A percentile compares a stretch with the other conserved stretches of the same genome.
phyloP scores from a whole-genome alignment of 92 coral and sea anemone genomes.

The Actinostola sp. region DNA sequence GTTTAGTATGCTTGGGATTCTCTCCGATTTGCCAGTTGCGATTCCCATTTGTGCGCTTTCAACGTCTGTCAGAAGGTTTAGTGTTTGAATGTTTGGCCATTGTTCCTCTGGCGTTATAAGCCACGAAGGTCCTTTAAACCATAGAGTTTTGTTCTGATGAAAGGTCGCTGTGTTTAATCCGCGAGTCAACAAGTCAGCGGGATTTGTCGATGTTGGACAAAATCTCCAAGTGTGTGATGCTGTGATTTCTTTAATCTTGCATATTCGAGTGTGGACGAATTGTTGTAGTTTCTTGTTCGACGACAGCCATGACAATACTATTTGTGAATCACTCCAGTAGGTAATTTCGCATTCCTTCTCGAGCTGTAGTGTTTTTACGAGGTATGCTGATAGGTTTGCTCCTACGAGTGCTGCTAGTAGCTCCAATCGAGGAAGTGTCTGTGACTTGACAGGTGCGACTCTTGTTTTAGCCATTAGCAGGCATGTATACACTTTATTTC shows the following conservation, averaged over 20 bases:
- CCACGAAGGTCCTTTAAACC: slow-evolving; percentile 53
- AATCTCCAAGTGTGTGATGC: slow-evolving; percentile 29
- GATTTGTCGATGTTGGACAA: slow-evolving; percentile 39
- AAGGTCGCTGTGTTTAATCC: slow-evolving; percentile 28
- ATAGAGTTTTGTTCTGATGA: slow-evolving; percentile 26
- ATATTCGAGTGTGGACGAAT: slow-evolving; percentile 41
- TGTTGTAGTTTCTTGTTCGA: slow-evolving; percentile 48
- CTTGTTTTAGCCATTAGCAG: slow-evolving; percentile 41
- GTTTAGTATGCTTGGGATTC: slow-evolving; percentile 44
- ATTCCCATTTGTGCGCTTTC: slow-evolving; percentile 24
- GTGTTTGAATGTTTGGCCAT: slow-evolving; percentile 29
- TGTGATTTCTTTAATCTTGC: slow-evolving; percentile 49
- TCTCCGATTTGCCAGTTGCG: background rate
- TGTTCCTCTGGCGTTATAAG: slow-evolving; percentile 29
- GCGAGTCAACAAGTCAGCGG: slow-evolving; percentile 40
- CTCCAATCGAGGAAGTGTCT: slow-evolving; percentile 46
- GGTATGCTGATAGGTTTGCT: slow-evolving; percentile 25
- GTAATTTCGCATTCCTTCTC: slow-evolving; percentile 26
- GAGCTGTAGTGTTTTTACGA: slow-evolving; percentile 10
- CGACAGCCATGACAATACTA: slow-evolving; percentile 48
- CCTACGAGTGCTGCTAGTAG: slow-evolving; percentile 33
- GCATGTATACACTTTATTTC: background rate
- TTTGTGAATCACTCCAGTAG: slow-evolving; percentile 54
- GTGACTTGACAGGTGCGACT: slow-evolving; percentile 44
- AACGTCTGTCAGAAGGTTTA: background rate